Percentiles rank a stretch among this genome's conserved stretches.
Conservation (phyloP, 2,888 invertebrate genomes). For the Laspeyria flexula region DNA sequence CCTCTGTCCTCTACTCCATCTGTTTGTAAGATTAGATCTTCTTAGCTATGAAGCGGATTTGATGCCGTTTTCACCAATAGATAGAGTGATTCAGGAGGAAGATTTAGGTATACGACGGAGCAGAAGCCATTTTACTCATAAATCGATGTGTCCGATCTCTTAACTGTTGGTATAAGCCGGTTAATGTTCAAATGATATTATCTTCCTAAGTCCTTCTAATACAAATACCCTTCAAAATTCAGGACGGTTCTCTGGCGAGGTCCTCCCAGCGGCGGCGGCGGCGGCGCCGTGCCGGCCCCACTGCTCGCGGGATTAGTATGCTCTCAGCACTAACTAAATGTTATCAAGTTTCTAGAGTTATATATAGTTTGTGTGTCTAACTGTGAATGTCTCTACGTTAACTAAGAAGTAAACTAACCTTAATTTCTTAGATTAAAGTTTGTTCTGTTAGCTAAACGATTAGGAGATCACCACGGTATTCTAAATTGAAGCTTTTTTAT, state of each 20-base stretch:
- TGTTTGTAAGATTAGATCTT: too few species aligned
- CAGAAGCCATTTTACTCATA: too few species aligned
- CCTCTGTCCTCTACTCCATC: too few species aligned
- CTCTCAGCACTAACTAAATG: conserved; percentile 26
- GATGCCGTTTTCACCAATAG: too few species aligned
- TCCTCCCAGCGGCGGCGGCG: neutral
- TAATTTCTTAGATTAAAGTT: too few species aligned
- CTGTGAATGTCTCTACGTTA: neutral
- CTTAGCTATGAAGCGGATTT: too few species aligned
- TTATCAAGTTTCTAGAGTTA: conserved; percentile 28
- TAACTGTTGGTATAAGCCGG: neutral
- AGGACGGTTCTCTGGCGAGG: conserved; percentile 10
- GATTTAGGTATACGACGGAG: too few species aligned
- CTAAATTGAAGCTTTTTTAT: too few species aligned
- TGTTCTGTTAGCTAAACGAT: too few species aligned
- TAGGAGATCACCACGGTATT: too few species aligned
- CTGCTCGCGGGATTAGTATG: conserved; percentile 30
- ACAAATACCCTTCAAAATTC: neutral
- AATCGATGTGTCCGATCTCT: too few species aligned
- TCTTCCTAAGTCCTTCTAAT: neutral
- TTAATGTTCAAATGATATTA: neutral
- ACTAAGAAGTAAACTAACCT: neutral
- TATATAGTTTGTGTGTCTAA: neutral
- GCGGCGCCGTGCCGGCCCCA: neutral
- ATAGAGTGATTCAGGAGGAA: too few species aligned